Conservation (phyloP, 1,140 invertebrate species). For the Cotesia glomerata region DNA sequence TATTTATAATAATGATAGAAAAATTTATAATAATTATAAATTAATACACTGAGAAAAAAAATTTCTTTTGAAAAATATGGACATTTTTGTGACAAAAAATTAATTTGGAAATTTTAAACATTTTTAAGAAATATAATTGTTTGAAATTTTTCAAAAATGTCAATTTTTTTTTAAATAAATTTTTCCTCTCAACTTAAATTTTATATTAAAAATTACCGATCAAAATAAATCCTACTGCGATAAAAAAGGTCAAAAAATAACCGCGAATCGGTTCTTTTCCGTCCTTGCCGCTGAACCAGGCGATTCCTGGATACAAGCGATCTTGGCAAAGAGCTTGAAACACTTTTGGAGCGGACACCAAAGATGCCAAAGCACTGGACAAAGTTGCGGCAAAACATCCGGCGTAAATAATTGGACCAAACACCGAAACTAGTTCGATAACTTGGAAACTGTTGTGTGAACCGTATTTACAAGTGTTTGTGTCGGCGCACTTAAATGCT, state of each 20-base stretch:
- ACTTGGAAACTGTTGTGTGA: conserved; percentile 85
- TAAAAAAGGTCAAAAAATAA: conserved; percentile 89
- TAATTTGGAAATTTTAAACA: background rate
- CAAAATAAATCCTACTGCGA: conserved; percentile 85
- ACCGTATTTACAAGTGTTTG: conserved; percentile 71
- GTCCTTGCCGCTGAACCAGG: conserved; percentile 91
- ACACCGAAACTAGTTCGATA: conserved; percentile 88
- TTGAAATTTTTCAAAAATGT: no score
- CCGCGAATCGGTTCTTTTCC: conserved; percentile 91
- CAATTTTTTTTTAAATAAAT: no score
- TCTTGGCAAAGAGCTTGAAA: conserved; percentile 97
- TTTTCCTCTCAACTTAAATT: background rate
- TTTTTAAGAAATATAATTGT: no score
- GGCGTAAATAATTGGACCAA: conserved; percentile 92
- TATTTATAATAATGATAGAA: no score
- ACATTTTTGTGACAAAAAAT: background rate
- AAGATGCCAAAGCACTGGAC: conserved; percentile 91
- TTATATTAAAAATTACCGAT: conserved; percentile 73
- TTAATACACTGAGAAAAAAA: conserved; percentile 23
- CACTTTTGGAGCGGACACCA: conserved; percentile 94
- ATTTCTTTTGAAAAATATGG: background rate
- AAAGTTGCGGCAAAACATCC: conserved; percentile 97
- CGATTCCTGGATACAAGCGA: conserved; percentile 90
- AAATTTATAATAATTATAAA: conserved; percentile 27
- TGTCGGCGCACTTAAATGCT: conserved; percentile 50